Percentiles rank a stretch among this genome's conserved stretches.
Conservation (phyloP, 2,797 vertebrate species). For the Lerista edwardsae region DNA sequence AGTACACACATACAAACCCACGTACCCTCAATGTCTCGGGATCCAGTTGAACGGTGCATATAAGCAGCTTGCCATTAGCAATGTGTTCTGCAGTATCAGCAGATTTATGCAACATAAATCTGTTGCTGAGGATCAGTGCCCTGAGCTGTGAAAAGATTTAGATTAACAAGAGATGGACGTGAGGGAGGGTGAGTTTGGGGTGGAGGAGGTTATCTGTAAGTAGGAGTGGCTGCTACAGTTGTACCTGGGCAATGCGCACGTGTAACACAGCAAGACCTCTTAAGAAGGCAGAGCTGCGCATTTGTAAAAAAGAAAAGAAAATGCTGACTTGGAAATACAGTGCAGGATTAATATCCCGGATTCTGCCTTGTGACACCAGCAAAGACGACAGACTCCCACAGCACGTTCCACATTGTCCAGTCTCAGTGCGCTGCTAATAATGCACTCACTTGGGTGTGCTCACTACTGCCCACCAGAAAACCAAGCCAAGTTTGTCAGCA, state of each 20-base stretch:
- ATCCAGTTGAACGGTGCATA: background rate
- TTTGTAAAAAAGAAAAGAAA: background rate
- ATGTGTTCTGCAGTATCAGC: conserved; percentile 4
- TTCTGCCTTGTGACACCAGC: background rate
- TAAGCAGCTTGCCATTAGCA: background rate
- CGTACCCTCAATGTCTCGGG: background rate
- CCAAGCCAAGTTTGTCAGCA: background rate
- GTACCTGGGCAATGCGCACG: background rate
- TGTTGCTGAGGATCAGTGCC: background rate
- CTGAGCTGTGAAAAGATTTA: background rate
- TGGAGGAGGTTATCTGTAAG: background rate
- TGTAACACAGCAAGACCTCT: background rate
- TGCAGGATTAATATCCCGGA: conserved; percentile 7
- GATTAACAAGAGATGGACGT: conserved; percentile 4
- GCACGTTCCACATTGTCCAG: background rate
- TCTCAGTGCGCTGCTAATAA: background rate
- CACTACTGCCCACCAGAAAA: background rate
- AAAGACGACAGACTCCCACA: background rate
- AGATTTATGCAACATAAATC: background rate
- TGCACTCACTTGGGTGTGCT: background rate
- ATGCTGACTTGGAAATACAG: background rate
- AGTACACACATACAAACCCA: background rate
- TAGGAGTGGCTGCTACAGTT: background rate
- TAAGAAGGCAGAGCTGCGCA: background rate
- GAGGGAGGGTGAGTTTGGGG: background rate